Percentiles rank a stretch among this genome's conserved stretches.
phyloP scores from a whole-genome alignment of 2,888 invertebrate species.

The Hyppa rectilinea region DNA sequence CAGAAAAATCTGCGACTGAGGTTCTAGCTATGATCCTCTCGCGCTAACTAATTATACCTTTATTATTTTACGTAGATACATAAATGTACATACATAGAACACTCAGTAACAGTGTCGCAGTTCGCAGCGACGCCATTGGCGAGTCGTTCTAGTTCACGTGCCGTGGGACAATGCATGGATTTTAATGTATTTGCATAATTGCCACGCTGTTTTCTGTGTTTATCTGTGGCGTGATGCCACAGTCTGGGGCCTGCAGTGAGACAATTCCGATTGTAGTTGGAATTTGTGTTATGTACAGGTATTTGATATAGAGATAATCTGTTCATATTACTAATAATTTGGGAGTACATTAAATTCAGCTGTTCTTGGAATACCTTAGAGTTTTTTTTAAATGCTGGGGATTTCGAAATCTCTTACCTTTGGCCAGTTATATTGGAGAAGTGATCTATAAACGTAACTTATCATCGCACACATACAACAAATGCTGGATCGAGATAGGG shows the following conservation, averaged over 20 bases:
- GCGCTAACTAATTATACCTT: background rate
- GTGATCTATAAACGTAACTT: too few relatives aligned
- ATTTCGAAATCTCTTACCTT: background rate
- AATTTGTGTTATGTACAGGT: background rate
- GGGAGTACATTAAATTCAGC: background rate
- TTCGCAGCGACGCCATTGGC: constrained; percentile 60
- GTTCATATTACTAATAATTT: background rate
- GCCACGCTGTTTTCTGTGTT: constrained; percentile 73
- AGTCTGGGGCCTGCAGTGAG: constrained; percentile 29
- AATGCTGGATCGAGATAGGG: too few relatives aligned
- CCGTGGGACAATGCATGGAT: constrained; percentile 74
- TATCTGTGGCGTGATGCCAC: constrained; percentile 67
- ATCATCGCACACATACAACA: too few relatives aligned
- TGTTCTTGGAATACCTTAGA: background rate
- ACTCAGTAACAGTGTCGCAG: constrained; percentile 28
- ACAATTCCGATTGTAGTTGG: constrained; percentile 17
- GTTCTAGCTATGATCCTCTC: too few relatives aligned
- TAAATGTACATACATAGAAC: background rate
- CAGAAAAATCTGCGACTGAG: too few relatives aligned
- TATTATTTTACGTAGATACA: background rate
- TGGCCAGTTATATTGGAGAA: too few relatives aligned
- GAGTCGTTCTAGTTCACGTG: constrained; percentile 71
- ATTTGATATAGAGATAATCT: background rate
- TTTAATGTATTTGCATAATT: constrained; percentile 81
- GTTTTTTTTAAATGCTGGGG: background rate